Evolutionary conservation across 2,888 invertebrate species (phyloP), one percentile per base, ranked within the genome.

Genomic region (Pheosia gnoma): DNA sequence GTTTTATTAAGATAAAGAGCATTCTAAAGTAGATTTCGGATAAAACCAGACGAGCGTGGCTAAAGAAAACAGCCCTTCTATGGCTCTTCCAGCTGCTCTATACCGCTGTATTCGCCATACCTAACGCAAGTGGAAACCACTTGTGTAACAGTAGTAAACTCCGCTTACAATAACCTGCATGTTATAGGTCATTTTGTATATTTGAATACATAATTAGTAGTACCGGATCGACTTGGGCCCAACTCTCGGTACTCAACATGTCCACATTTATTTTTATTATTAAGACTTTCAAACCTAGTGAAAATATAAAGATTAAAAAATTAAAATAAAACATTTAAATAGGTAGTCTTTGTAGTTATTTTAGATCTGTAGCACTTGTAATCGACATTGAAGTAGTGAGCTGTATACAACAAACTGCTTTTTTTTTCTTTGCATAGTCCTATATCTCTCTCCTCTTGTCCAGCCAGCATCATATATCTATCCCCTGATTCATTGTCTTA

Each of bases 121-220:
- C 78, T 78, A 81, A 73, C 80, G 82, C 84, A 82, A 83, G 82
- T 83, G 72, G 79, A 79, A 75, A 77, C 80, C 74, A 81, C 84
- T 90, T 89, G 88, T 88, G 88, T 87, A 89, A 89, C 86, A 88
- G 88, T 84, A 86, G 89, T 88, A 80, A 82, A 84, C 77, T 72
- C 72, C 59, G 75, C 78, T 79, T 81, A 89, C 88, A 88, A 88
- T 86, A 86, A 86, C 81, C 80, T 79, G 80, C 79, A 79, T 82
- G 85, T 83, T 86, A 87, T 85, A 89, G 88, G 88, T 88, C 87
- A 84, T 84, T 85, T 79, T 80, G 84, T 84, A 78, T 78, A 75
- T 71, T 74, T 84, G 87, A 85, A 88, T 88, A 85, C 80, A 75
- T 89, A 84, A 89, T 88, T 85, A 87, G 81, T 72, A 72, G 71